Base-by-base conservation (phyloP, 2,888 invertebrate genomes). In the Calephelis perditalis region DNA sequence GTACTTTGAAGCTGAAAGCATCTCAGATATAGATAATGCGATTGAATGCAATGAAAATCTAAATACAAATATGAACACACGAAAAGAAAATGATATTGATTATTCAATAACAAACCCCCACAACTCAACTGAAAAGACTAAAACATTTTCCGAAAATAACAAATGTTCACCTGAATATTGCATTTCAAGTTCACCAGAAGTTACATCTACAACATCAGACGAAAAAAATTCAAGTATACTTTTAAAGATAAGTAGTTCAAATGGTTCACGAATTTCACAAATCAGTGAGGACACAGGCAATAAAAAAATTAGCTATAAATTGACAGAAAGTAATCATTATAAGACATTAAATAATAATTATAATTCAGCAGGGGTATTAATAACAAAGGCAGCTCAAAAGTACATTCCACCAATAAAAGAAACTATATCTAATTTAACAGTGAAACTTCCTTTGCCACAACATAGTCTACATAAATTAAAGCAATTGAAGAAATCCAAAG, bases 371-470 rank as follows among this genome's bases (percentile, higher is more conserved):
- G 73, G 85, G 63, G 86, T 85, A 40, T 75, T 91, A 63, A 74
- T 91, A 57, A 91, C 91, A 46, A 91, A 91, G 76, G 91, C 82
- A 59, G 91, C 91, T 60, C 86, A 90, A 76, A 91, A 91, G 77
- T 91, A 91, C 71, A 91, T 91, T 72, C 91, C 91, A 59, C 91
- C 91, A 6, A 67, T 86, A 65, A 84, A 80, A 74, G 84, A 85
- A 70, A 73, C 79, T 35, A 76, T 83, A 59, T 73, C 74, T 56
- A 84, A 90, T 70, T 76, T 91, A 45, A 91, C 88, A 79, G 81
- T 90, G 47, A 83, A 90, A 75, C 76, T 91, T 37, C 75, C 84
- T 52, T 78, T 91, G 71, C 88, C 91, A 58, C 79, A 82, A 69
- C 82, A 86, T 62, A 88, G 84, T 66, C 76, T 91, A 45, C 64